A percentile compares a stretch with the other conserved stretches of the same genome.
Evolutionary conservation across 2,888 invertebrate species (phyloP).

Genomic region (Agonopterix heracliana): DNA sequence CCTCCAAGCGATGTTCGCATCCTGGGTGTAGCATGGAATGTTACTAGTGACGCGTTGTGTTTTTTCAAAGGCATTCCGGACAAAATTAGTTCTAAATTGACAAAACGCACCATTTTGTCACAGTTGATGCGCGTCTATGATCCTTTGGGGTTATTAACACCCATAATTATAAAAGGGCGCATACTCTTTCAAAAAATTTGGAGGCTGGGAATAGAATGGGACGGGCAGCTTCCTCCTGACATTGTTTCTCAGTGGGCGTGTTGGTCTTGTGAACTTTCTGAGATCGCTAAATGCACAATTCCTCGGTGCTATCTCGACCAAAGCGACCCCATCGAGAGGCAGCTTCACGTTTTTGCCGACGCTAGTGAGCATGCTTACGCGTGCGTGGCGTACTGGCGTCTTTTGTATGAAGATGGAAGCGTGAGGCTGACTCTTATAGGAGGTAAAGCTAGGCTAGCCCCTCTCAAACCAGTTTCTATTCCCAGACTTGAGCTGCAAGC

Average conservation of each 20-base stretch:
- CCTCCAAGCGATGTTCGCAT: constrained; percentile 3
- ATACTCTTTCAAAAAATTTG: constrained; percentile 2
- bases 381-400: constrained; percentile 7
- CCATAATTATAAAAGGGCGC: background rate
- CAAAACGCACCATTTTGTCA: constrained; percentile 1
- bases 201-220: background rate
- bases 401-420: background rate
- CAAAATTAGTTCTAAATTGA: background rate
- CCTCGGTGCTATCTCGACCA: background rate
- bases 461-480: constrained; percentile 5
- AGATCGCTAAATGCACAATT: background rate
- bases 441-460: constrained; percentile 5
- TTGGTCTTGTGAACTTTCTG: background rate
- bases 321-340: background rate
- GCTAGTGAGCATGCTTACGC: constrained; percentile 8
- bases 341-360: constrained; percentile 7
- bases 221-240: too few relatives aligned
- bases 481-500: constrained; percentile 9
- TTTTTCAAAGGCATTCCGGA: background rate
- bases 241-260: background rate
- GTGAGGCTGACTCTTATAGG: constrained; percentile 1
- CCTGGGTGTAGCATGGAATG: constrained; percentile 4
- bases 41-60: background rate
- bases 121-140: constrained; percentile 3
- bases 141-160: constrained; percentile 1